A percentile compares a stretch with the other conserved stretches of the same genome.
These are phyloP conservation scores for Calyptomena viridis DNA, from an alignment of 2,113 vertebrate genomes.

Conservation along the genomic window DNA sequence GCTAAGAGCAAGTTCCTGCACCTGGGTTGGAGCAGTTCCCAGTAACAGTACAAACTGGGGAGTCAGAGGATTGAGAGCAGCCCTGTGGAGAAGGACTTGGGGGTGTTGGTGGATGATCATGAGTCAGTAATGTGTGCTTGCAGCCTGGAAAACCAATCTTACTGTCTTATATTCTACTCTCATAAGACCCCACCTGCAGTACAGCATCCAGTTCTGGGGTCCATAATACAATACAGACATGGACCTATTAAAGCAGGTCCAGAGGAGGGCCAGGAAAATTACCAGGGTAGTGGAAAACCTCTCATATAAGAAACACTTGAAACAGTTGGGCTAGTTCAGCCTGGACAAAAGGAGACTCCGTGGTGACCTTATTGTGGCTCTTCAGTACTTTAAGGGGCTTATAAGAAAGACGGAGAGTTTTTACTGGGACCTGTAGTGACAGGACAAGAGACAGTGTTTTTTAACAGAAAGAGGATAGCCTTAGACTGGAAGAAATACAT, in stretches of 20 bases:
- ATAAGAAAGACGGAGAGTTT: neutral
- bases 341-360: neutral
- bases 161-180: neutral
- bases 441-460: neutral
- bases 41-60: neutral
- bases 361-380: neutral
- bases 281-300: neutral
- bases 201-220: neutral
- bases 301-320: neutral
- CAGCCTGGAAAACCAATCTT: neutral
- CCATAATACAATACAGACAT: neutral
- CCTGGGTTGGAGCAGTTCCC: rapidly evolving
- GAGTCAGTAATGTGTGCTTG: rapidly evolving
- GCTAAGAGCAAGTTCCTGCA: neutral
- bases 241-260: rapidly evolving
- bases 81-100: neutral
- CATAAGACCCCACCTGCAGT: neutral
- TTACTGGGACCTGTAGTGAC: neutral
- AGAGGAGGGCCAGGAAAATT: neutral
- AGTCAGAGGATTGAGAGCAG: neutral
- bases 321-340: neutral
- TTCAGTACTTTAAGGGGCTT: neutral
- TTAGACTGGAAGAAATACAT: neutral
- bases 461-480: neutral
- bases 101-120: neutral